Evolutionary conservation across 2,888 invertebrate genomes (phyloP).

Genomic region (Eristalinus aeneus): DNA sequence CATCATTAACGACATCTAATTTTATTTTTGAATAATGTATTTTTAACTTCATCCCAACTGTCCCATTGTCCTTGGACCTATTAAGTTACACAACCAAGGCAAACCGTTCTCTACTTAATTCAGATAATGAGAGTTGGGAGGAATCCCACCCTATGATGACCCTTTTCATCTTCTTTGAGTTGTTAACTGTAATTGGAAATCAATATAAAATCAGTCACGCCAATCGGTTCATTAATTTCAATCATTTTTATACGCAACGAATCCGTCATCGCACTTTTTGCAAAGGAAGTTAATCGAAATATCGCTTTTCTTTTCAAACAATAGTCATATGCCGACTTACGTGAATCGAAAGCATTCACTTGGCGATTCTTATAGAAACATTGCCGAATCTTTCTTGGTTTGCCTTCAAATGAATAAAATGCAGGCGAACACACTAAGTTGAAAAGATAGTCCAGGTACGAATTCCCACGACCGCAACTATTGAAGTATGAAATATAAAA

Average conservation of each 20-base stretch:
- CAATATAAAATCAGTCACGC: background rate
- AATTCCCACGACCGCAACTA: no score
- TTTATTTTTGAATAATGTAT: no score
- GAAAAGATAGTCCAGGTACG: no score
- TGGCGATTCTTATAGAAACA: background rate
- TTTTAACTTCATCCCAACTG: no score
- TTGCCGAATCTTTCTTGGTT: background rate
- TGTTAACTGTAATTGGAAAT: background rate
- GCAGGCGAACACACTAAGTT: background rate
- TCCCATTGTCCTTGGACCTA: no score
- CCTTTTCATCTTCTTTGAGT: background rate
- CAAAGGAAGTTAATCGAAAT: background rate
- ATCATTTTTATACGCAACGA: background rate
- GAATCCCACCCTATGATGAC: background rate
- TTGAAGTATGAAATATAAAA: no score
- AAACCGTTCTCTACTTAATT: background rate
- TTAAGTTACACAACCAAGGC: background rate
- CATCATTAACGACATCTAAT: background rate
- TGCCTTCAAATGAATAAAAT: background rate
- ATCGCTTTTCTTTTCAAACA: background rate
- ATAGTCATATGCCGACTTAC: background rate
- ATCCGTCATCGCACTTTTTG: background rate
- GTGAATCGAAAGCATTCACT: background rate
- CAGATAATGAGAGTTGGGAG: background rate
- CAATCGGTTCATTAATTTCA: background rate